Evolutionary conservation across 2,888 invertebrate species (phyloP), one percentile per base, ranked within the genome.

Genomic region (Ectropis crepuscularia): DNA sequence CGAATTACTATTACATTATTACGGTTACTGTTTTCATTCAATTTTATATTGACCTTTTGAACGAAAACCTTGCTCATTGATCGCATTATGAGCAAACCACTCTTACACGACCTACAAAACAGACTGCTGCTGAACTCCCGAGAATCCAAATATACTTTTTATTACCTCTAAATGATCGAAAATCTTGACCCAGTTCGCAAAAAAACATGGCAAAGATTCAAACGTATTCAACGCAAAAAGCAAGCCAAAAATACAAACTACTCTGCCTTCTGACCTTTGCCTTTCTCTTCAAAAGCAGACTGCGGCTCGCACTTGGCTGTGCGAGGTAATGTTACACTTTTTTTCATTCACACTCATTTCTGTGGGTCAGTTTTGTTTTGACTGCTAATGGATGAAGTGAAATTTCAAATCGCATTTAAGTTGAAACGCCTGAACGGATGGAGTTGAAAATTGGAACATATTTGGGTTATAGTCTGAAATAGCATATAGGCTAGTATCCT

Each of bases 201-300:
- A 41, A n/a, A 57, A 58, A 50, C 38, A 51, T 38, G 53, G 36
- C 47, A 48, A 46, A 46, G 45, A 45, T 61, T 55, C 28, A 61
- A 55, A 55, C 46, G 9, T 5, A 10, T 6, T 5, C 16, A 9
- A 37, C 46, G 37, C 41, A 48, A 55, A 55, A 61, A 55, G 11
- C 12, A 38, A 39, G 49, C 45, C 46, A 55, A 61, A 61, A 51
- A 61, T 36, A 55, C 11, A 55, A 61, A 61, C 61, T 55, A 55
- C 50, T 45, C 54, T 61, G 54, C 5, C n/a, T n/a, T 43, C 12
- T 55, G 55, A 61, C 61, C 61, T 55, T 43, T 51, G 39, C 45
- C 46, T 59, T 61, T 55, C 50, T 61, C 39, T 61, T 9, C 4
- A 50, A 57, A 58, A 55, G 48, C 61, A 49, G 38, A 55, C 46